Conservation (phyloP, 2,113 vertebrate species). For the Paraplagusia blochii region DNA sequence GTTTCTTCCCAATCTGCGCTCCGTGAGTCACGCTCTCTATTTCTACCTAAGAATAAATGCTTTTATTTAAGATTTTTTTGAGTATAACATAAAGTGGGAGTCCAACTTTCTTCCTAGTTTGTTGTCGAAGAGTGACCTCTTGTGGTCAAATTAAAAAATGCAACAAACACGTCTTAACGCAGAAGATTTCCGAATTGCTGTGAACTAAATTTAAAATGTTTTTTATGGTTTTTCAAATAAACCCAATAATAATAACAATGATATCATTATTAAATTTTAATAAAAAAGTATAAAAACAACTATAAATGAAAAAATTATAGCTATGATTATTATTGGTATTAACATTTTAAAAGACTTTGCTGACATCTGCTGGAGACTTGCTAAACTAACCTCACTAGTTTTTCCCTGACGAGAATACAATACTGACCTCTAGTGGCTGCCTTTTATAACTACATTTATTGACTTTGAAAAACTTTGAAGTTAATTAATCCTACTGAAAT, state of each 20-base stretch:
- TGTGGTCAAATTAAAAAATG: slow-evolving; percentile 18
- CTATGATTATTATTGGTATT: too few species aligned
- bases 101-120: neutral
- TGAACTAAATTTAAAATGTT: too few species aligned
- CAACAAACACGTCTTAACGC: neutral
- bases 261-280: too few species aligned
- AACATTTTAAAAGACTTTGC: neutral
- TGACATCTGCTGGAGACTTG: slow-evolving; percentile 43
- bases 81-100: neutral
- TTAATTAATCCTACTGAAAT: too few species aligned
- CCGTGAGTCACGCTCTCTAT: slow-evolving; percentile 71
- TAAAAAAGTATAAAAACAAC: too few species aligned
- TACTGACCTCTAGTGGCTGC: slow-evolving; percentile 25
- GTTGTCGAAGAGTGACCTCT: slow-evolving; percentile 43
- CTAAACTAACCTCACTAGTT: neutral
- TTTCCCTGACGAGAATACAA: too few species aligned
- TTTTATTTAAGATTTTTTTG: neutral
- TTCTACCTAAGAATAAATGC: neutral
- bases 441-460: slow-evolving; percentile 2
- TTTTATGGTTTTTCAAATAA: too few species aligned
- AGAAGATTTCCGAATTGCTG: too few species aligned
- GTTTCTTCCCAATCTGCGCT: slow-evolving; percentile 85
- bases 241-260: too few species aligned
- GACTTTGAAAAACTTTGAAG: neutral
- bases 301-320: too few species aligned